Conservation (phyloP, 2,797 vertebrate species). For the Eleutherodactylus coqui region DNA sequence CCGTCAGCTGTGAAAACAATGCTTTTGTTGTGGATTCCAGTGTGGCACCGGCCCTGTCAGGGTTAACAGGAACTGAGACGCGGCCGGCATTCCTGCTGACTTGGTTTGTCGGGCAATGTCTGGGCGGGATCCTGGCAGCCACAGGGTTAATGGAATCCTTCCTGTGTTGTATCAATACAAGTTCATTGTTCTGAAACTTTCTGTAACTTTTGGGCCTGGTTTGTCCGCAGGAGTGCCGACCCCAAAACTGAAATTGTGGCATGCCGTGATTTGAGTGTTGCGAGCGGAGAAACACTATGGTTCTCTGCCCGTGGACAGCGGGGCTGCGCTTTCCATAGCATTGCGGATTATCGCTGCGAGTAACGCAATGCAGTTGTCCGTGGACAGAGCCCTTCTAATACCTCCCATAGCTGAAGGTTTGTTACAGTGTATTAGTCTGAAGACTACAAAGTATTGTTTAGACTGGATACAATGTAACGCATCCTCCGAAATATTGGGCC, state of each 20-base stretch:
- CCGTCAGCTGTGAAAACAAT: conserved; percentile 7
- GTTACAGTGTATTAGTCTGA: not conserved
- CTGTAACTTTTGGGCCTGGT: no score
- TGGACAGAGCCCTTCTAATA: no score
- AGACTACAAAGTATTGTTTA: no score
- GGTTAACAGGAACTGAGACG: conserved; percentile 19
- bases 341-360: no score
- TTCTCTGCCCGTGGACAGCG: no score
- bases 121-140: not conserved
- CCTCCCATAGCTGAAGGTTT: not conserved
- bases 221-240: no score
- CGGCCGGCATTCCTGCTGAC: conserved; percentile 5
- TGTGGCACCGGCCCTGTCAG: not conserved
- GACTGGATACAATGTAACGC: not conserved
- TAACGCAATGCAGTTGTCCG: no score
- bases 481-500: no score
- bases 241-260: no score
- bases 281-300: no score
- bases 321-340: no score
- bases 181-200: not conserved
- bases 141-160: not conserved
- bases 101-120: not conserved
- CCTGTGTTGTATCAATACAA: not conserved
- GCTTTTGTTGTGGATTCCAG: conserved; percentile 40
- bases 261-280: no score